Evolutionary conservation across 1,140 invertebrate genomes (phyloP).

Genomic region (Cataglyphis hispanica): DNA sequence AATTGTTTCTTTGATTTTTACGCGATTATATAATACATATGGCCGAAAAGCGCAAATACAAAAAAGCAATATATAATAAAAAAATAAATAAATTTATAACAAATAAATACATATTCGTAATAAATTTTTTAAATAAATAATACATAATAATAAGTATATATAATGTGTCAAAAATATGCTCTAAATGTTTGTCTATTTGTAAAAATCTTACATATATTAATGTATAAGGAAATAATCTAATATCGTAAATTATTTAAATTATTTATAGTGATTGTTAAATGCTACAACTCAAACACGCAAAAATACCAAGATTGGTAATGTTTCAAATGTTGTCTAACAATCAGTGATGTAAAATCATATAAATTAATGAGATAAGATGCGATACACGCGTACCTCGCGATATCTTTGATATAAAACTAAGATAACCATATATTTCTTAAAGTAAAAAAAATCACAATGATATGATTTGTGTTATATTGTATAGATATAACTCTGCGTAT

Average conservation of each 20-base stretch:
- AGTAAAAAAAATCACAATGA: not conserved
- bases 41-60: not conserved
- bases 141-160: not conserved
- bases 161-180: not conserved
- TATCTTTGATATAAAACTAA: not conserved
- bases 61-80: not conserved
- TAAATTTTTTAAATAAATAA: not conserved
- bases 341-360: not conserved
- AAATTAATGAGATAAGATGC: not conserved
- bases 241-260: not conserved
- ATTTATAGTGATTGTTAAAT: not conserved
- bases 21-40: not conserved
- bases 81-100: not conserved
- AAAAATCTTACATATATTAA: not conserved
- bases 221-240: not conserved
- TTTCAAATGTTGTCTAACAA: slow-evolving; percentile 5
- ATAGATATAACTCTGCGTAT: not conserved
- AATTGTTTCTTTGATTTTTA: not conserved
- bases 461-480: not conserved
- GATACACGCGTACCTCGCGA: not conserved
- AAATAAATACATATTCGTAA: not conserved
- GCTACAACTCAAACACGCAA: not conserved
- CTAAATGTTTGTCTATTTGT: not conserved
- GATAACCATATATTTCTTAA: not conserved
- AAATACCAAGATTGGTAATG: not conserved